A percentile compares a stretch with the other conserved stretches of the same genome.
phyloP scores from a whole-genome alignment of 2,888 invertebrate species.

The Phalera bucephala region DNA sequence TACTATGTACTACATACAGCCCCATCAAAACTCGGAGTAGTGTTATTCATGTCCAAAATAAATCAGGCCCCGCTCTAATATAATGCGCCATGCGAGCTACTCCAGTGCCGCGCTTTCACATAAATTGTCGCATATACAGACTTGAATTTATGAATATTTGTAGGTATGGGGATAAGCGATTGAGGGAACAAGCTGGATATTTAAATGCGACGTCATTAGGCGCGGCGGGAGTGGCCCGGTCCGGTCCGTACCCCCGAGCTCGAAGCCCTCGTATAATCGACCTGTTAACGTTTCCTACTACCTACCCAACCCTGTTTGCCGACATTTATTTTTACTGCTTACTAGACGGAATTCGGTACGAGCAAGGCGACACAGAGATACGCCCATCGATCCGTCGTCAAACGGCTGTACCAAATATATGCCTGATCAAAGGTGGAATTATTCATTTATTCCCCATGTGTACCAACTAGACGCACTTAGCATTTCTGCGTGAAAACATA shows the following conservation, averaged over 20 bases:
- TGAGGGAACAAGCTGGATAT: slow-evolving; percentile 63
- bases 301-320: slow-evolving; percentile 46
- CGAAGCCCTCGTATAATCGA: slow-evolving; percentile 74
- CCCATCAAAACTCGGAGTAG: slow-evolving; percentile 41
- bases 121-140: slow-evolving; percentile 45
- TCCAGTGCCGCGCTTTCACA: slow-evolving; percentile 10
- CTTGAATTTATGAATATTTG: slow-evolving; percentile 52
- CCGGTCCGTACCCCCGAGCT: slow-evolving; percentile 50
- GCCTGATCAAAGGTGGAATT: slow-evolving; percentile 14
- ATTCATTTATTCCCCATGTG: slow-evolving; percentile 12
- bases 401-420: slow-evolving; percentile 12
- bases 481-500: no score
- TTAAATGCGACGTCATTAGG: slow-evolving; percentile 79
- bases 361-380: slow-evolving; percentile 5
- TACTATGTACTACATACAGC: slow-evolving; percentile 43
- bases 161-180: slow-evolving; percentile 49
- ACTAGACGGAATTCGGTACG: slow-evolving; percentile 43
- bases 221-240: slow-evolving; percentile 48
- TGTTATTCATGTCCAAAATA: slow-evolving; percentile 51
- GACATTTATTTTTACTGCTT: slow-evolving; percentile 63
- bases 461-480: neutral
- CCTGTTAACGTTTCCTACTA: slow-evolving; percentile 65
- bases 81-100: slow-evolving; percentile 16
- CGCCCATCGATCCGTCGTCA: slow-evolving; percentile 29
- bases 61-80: slow-evolving; percentile 30